Percentiles rank a stretch among this genome's conserved stretches.
Evolutionary conservation across 2,888 invertebrate genomes (phyloP).

Genomic region (Chrysodeixis includens): DNA sequence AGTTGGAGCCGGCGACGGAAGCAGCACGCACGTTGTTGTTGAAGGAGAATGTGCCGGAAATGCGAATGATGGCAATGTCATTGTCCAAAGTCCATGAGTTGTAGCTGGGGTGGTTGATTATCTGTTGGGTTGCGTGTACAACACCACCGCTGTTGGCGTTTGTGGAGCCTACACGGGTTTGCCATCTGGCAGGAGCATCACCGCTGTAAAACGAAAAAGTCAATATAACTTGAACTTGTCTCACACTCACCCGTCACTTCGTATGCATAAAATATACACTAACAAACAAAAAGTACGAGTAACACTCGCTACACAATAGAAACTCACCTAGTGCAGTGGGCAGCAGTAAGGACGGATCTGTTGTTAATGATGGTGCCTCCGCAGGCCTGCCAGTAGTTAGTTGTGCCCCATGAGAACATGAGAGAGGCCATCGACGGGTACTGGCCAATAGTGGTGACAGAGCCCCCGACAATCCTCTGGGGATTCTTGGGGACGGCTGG

Average conservation of each 20-base stretch:
- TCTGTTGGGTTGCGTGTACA: constrained; percentile 39
- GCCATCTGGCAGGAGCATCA: constrained; percentile 55
- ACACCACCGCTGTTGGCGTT: constrained; percentile 65
- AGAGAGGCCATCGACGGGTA: constrained; percentile 43
- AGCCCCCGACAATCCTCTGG: constrained; percentile 65
- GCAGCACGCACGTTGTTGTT: constrained; percentile 52
- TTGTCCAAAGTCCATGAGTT: constrained; percentile 53
- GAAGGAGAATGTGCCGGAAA: constrained; percentile 43
- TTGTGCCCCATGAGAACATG: constrained; percentile 24
- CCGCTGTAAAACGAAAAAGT: constrained; percentile 51
- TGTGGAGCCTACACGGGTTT: constrained; percentile 63
- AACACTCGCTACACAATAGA: background rate
- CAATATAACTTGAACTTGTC: background rate
- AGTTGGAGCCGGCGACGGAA: constrained; percentile 65
- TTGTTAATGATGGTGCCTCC: constrained; percentile 36
- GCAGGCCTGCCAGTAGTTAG: constrained; percentile 20
- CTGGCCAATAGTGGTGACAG: constrained; percentile 52
- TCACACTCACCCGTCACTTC: background rate
- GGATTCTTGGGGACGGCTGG: constrained; percentile 42
- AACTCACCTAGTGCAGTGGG: constrained; percentile 32
- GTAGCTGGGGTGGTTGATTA: constrained; percentile 57
- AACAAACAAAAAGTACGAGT: background rate
- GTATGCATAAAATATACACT: background rate
- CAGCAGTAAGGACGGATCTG: constrained; percentile 38
- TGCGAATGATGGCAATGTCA: constrained; percentile 62